Conservation (phyloP, 2,888 invertebrate genomes). For the Eristalis arbustorum region DNA sequence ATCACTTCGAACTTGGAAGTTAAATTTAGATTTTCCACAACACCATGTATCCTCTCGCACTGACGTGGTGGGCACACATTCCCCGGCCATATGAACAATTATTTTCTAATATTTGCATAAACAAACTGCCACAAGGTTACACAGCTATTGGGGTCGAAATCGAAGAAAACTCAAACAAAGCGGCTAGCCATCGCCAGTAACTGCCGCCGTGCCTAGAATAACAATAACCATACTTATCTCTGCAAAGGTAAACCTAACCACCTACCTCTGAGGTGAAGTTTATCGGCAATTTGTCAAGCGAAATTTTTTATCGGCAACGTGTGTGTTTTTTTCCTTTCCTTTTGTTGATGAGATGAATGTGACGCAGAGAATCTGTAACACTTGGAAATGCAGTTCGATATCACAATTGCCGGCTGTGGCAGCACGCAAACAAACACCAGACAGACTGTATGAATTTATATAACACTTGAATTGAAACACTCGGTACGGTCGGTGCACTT, state of each 20-base stretch:
- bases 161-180: neutral
- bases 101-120: neutral
- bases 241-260: neutral
- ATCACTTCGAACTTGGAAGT: neutral
- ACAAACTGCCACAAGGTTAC: neutral
- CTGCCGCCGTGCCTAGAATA: neutral
- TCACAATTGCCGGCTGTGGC: neutral
- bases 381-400: neutral
- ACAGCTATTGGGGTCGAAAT: neutral
- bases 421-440: neutral
- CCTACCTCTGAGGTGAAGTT: neutral
- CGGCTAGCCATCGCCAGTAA: neutral
- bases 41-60: neutral
- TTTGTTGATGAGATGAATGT: neutral
- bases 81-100: neutral
- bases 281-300: neutral
- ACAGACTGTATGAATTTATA: neutral
- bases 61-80: neutral
- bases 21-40: constrained; percentile 2
- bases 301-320: neutral
- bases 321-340: neutral
- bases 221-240: neutral
- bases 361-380: neutral
- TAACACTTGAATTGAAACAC: neutral
- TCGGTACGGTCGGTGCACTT: neutral